Percentiles rank a stretch among this genome's conserved stretches.
phyloP scores from a whole-genome alignment of 2,888 invertebrate species.

The Pteria penguin region DNA sequence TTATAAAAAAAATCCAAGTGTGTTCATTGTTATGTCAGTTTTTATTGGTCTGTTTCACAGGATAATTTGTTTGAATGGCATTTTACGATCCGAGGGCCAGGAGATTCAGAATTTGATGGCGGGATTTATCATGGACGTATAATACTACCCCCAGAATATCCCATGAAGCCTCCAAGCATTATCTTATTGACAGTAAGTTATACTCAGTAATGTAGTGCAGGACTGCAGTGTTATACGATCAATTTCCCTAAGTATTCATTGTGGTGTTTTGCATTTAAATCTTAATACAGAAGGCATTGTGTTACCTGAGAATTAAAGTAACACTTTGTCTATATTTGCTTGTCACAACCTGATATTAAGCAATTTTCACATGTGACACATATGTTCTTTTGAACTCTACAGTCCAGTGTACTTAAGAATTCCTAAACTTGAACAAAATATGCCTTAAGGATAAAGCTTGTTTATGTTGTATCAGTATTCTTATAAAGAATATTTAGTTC shows the following conservation, averaged over 20 bases:
- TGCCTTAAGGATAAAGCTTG: too few species aligned
- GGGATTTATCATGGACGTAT: slow-evolving; percentile 95
- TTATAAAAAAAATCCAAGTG: neutral
- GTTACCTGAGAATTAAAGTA: too few species aligned
- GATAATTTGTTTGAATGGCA: slow-evolving; percentile 99
- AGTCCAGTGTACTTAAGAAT: too few species aligned
- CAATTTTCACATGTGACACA: too few species aligned
- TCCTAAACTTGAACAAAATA: too few species aligned
- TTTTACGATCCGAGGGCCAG: slow-evolving; percentile 94
- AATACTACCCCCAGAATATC: slow-evolving; percentile 94
- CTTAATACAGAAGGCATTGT: too few species aligned
- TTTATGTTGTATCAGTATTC: too few species aligned
- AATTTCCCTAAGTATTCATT: neutral
- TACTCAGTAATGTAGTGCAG: neutral
- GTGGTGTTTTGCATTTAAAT: too few species aligned
- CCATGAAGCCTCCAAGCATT: slow-evolving; percentile 98
- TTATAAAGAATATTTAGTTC: too few species aligned
- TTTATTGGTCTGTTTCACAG: slow-evolving; percentile 61
- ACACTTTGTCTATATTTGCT: too few species aligned
- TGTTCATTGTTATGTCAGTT: neutral
- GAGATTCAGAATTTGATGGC: slow-evolving; percentile 92
- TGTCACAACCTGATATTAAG: too few species aligned
- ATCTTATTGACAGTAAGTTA: slow-evolving; percentile 89
- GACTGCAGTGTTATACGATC: neutral
- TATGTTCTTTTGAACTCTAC: too few species aligned